phyloP scores from a whole-genome alignment of 2,113 vertebrate species.

The Pangasianodon hypophthalmus region DNA sequence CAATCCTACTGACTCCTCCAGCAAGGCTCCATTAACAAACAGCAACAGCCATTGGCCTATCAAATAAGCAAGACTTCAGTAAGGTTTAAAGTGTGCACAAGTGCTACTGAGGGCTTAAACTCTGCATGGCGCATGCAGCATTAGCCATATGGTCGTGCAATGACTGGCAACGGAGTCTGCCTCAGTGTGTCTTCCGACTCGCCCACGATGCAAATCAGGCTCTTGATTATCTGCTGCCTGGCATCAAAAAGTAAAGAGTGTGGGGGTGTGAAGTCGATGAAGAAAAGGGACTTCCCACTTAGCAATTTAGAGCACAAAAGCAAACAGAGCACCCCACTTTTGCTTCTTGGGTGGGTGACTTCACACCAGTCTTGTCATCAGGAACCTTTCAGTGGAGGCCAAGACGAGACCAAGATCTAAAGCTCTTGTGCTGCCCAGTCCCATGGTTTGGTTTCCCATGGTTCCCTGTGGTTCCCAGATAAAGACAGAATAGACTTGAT shows the following conservation, averaged over 20 bases:
- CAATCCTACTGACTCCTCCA: constrained; percentile 30
- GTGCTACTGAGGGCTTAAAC: constrained; percentile 1
- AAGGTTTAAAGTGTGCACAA: not conserved
- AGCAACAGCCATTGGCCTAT: constrained; percentile 27
- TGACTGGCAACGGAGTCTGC: not conserved
- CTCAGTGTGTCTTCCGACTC: not conserved
- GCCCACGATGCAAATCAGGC: constrained; percentile 20
- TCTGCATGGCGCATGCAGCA: not conserved
- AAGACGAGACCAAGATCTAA: not conserved
- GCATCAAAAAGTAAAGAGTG: constrained; percentile 10
- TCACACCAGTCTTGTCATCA: not conserved
- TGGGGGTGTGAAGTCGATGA: not conserved
- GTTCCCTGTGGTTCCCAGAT: not conserved
- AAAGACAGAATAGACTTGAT: not conserved
- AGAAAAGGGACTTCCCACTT: not conserved
- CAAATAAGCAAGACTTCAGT: not conserved
- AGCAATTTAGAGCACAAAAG: constrained; percentile 22
- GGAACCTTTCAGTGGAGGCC: not conserved
- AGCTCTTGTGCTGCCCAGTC: not conserved
- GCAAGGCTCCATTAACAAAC: constrained; percentile 36
- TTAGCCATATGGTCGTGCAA: constrained; percentile 11
- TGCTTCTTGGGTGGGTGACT: not conserved
- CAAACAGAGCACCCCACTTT: constrained; percentile 37
- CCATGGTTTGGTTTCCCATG: not conserved
- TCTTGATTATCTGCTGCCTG: constrained; percentile 18